Base-by-base conservation (phyloP, 2,888 invertebrate species). In the Steromphala cineraria region DNA sequence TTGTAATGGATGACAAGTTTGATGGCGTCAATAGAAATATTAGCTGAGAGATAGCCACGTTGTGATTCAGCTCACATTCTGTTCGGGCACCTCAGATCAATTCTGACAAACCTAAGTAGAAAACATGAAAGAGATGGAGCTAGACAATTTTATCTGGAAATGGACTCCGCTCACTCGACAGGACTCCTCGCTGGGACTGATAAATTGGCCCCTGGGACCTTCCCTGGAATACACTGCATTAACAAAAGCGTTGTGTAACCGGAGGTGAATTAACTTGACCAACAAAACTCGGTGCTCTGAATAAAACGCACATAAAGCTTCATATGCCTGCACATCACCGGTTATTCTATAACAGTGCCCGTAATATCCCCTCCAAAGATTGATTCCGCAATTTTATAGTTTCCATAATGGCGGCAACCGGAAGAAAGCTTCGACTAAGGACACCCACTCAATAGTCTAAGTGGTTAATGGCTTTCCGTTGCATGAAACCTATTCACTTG, bases 401-500 rank as follows among this genome's bases (percentile, higher is more conserved):
- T 62, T 28, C 62, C 62, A 62, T 62, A 62, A 62, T 62, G 62
- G 62, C 62, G 21, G 62, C 15, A 31, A 62, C 62, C 62, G 62
- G 62, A 62, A 62, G 62, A 62, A 15, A 15, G 62, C 62, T 62
- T 28, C 62, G 2, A 31, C 10, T 17, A 10, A 31, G 62, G 62
- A 24, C 62, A 62, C 62, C 62, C 62, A 62, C 28, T 62, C 62
- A 62, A 62, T 62, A 62, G 62, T 62, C 21, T 62, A 62, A 62
- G 62, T 62, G 62, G 28, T 62, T 21, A 24, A 24, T 62, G 62
- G 15, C 62, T 62, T 62, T 62, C 62, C 62, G 62, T 28, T 62
- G 62, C 62, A 62, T 62, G 62, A 62, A 62, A 62, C 62, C 62
- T 62, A 62, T 62, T 62, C 62, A 62, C 62, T 62, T 62, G 62